Evolutionary conservation across 1,140 invertebrate genomes (phyloP), one percentile per base, ranked within the genome.

Genomic region (Paracyclopina nana): DNA sequence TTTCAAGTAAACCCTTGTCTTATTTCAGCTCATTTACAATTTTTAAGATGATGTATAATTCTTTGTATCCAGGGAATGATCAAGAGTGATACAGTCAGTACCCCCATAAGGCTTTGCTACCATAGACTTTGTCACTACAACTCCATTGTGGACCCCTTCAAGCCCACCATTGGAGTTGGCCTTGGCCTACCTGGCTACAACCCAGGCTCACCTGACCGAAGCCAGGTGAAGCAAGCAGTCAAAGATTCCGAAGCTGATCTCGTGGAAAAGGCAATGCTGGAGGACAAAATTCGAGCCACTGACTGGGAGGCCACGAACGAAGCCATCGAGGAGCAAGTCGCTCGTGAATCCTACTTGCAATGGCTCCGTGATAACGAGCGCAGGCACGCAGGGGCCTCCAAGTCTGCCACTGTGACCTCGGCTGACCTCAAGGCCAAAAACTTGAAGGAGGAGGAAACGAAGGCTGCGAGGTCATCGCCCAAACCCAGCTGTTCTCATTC

Each of bases 241-340:
- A 69, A 75, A 56, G 73, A 80, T 57, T 88, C 82, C 56, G 86
- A 92, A 66, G 75, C 87, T 51, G 68, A 79, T 54, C 76, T 86
- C 55, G 78, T 91, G 56, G 86, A 91, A 68, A 78, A 82, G 74
- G 79, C 84, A 2, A 92, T 92, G 86, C 67, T 92, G 46, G 81
- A 90, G 63, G 87, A 92, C 62, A 92, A 91, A 64, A 63, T 92
- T 24, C 74, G 78, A 61, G 84, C 84, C 40, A 87, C 84, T 6
- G 86, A 92, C 63, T 90, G 83, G 82, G 84, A 92, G 64, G 79
- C 84, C 11, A 92, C 87, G 1, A 85, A 86, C 62, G 83, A 91
- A 64, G 80, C 80, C 24, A 82, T 92, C 49, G 80, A 86, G 60
- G 82, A 90, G 64, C 83, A 91, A 68, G 78, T 84, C 12, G 82